phyloP scores from a whole-genome alignment of 2,797 vertebrate species.

The Pantherophis vulpinus region DNA sequence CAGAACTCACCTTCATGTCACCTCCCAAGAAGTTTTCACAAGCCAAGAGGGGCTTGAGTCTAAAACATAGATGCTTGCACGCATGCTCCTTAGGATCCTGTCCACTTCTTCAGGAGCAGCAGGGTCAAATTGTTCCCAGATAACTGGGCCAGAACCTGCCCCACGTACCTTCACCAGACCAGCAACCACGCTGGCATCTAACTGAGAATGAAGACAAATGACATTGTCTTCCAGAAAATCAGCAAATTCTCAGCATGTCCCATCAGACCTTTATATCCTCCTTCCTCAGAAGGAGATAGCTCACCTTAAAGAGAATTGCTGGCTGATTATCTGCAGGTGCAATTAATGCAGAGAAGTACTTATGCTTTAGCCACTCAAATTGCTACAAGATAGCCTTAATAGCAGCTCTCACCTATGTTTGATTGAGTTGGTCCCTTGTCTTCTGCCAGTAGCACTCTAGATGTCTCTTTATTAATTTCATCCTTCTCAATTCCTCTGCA shows the following conservation, averaged over 20 bases:
- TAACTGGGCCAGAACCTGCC: not conserved
- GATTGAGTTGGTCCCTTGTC: not conserved
- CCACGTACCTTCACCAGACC: not conserved
- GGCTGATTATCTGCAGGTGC: no score
- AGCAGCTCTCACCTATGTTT: not conserved
- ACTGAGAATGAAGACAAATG: not conserved
- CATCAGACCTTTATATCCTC: not conserved
- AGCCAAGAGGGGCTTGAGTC: not conserved
- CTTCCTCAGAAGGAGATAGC: not conserved
- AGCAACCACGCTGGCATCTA: not conserved
- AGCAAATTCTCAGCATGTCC: not conserved
- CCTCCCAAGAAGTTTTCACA: not conserved
- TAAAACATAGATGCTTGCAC: not conserved
- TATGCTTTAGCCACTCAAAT: no score
- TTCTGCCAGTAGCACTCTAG: not conserved
- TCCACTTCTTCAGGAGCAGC: not conserved
- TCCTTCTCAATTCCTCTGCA: not conserved
- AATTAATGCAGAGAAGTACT: no score
- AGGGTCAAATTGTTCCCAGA: not conserved
- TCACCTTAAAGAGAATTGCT: not conserved
- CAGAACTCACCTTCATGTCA: not conserved
- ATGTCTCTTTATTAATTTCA: not conserved
- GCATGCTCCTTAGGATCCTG: not conserved
- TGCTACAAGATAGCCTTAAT: not conserved
- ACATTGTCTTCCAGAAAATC: not conserved